phyloP scores from a whole-genome alignment of 64 coral and sea anemone genomes.

The Actinia equina region DNA sequence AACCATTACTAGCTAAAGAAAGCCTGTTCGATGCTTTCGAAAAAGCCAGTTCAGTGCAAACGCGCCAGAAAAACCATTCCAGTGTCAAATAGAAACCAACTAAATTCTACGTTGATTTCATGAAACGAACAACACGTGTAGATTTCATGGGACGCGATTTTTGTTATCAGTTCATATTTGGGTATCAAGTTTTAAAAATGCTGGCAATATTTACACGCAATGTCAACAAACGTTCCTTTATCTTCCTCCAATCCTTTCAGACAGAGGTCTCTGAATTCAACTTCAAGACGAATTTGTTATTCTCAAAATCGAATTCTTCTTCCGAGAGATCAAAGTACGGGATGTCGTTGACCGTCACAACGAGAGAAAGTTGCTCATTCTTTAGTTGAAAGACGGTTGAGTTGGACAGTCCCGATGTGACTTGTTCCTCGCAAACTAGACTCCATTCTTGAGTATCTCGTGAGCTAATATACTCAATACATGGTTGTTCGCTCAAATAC shows the following conservation, averaged over 20 bases:
- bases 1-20: not conserved
- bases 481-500: conserved; percentile 91
- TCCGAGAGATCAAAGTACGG: conserved; percentile 80
- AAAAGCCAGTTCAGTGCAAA: conserved; percentile 26
- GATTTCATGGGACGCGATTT: not conserved
- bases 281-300: conserved; percentile 92
- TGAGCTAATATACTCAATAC: conserved; percentile 67
- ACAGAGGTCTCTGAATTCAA: conserved; percentile 98
- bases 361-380: conserved; percentile 70
- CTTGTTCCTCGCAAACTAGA: conserved; percentile 97
- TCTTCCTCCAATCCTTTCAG: conserved; percentile 17
- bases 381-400: conserved; percentile 97
- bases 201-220: conserved; percentile 8
- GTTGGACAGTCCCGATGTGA: conserved; percentile 73
- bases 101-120: not conserved
- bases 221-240: conserved; percentile 5
- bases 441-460: conserved; percentile 78
- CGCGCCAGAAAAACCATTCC: not conserved
- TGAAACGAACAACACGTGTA: conserved; percentile 6
- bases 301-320: conserved; percentile 97
- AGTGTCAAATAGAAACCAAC: conserved; percentile 16
- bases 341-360: conserved; percentile 84
- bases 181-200: conserved; percentile 13
- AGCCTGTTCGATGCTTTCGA: not conserved
- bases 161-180: not conserved